A percentile compares a stretch with the other conserved stretches of the same genome.
Evolutionary conservation across 2,113 vertebrate genomes (phyloP).

Genomic region (Hydrolagus affinis): DNA sequence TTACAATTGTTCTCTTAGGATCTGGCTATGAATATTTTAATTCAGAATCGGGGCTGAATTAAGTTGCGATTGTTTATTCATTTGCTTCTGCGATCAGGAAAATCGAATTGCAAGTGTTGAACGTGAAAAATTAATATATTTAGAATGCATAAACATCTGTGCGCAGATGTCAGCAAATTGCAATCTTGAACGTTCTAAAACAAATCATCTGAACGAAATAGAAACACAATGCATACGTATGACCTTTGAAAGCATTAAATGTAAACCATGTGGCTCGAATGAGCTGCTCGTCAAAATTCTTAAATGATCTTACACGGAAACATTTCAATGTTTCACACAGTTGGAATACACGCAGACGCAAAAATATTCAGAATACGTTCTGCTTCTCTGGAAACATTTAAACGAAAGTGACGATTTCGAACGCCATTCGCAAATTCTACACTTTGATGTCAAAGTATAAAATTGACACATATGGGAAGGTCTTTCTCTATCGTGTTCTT

Average conservation of each 20-base stretch:
- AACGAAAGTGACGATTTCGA: not conserved
- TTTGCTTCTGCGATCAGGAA: not conserved
- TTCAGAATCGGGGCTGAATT: not conserved
- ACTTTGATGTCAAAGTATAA: no score
- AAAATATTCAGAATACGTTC: not conserved
- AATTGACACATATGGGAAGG: not conserved
- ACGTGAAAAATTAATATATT: not conserved
- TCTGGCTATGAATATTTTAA: slow-evolving; percentile 5
- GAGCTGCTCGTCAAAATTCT: no score
- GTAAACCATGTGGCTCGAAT: not conserved
- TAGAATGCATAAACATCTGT: not conserved
- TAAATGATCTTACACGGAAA: not conserved
- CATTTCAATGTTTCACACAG: not conserved
- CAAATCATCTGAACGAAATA: not conserved
- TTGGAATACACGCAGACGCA: not conserved
- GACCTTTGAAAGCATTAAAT: not conserved
- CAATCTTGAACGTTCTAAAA: not conserved
- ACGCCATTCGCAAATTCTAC: not conserved
- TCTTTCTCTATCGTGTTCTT: not conserved
- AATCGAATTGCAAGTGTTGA: not conserved
- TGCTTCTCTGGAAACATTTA: not conserved
- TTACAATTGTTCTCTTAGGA: not conserved
- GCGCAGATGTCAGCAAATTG: not conserved
- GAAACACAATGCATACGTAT: no score
- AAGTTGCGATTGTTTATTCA: slow-evolving; percentile 1